A percentile compares a stretch with the other conserved stretches of the same genome.
These are phyloP conservation scores for Tetranychus urticae DNA, from an alignment of 1,140 invertebrate genomes.

Conservation along the genomic window DNA sequence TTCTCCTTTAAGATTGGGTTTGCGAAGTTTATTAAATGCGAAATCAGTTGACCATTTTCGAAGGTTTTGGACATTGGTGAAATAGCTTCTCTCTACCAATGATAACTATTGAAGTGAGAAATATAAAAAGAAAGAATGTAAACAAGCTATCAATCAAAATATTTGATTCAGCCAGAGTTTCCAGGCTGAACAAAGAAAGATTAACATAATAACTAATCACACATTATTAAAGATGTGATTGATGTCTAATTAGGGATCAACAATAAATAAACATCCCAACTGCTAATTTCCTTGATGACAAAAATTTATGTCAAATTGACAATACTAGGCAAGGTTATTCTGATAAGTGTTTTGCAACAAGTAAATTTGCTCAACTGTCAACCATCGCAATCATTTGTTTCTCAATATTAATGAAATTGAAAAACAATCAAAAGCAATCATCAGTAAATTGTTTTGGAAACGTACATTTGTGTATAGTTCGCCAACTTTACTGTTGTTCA, in stretches of 20 bases:
- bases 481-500: slow-evolving; percentile 21
- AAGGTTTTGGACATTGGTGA: slow-evolving; percentile 45
- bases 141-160: too few species aligned
- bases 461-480: slow-evolving; percentile 19
- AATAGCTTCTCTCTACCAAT: slow-evolving; percentile 24
- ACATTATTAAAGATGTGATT: slow-evolving; percentile 12
- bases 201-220: not conserved
- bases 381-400: too few species aligned
- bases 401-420: not conserved
- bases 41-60: slow-evolving; percentile 47
- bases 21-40: slow-evolving; percentile 43
- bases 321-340: not conserved
- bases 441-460: not conserved
- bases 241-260: slow-evolving; percentile 9
- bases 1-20: slow-evolving; percentile 55
- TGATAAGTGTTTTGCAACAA: too few species aligned
- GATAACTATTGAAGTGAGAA: slow-evolving; percentile 17
- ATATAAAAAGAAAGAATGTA: slow-evolving; percentile 7
- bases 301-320: not conserved
- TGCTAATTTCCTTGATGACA: not conserved
- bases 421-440: not conserved
- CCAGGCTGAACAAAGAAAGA: too few species aligned
- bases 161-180: too few species aligned
- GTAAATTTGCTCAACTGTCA: too few species aligned
- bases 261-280: slow-evolving; percentile 10